Base-by-base conservation (phyloP, 1,140 invertebrate genomes). In the Onthophagus taurus region DNA sequence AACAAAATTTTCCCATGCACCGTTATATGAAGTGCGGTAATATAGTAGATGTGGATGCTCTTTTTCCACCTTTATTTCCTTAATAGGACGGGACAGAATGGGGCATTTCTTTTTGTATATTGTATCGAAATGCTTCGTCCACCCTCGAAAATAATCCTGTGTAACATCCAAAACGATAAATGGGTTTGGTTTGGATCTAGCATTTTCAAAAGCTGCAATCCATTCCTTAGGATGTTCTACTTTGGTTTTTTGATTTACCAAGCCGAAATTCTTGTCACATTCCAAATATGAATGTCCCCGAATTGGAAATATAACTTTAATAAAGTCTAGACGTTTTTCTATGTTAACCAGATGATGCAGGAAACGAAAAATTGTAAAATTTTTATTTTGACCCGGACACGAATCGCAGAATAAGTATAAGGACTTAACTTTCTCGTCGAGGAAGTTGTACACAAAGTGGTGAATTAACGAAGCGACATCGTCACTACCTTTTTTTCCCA, bases 401-500 rank as follows among this genome's bases (percentile, higher is more conserved):
- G 20, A 44, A 17, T 44, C 31, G 13, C 42, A 44, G n/a, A n/a
- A n/a, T n/a, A n/a, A n/a, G n/a, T n/a, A 36, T 26, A 44, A 6
- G 36, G 24, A 20, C 34, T 34, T 31, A 21, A 44, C 24, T 38
- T 17, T 13, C 9, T 3, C 7, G 13, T 39, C 34, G 3, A 37
- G 20, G 21, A 36, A 37, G 18, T 31, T 45, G n/a, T 11, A 44
- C 3, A 58, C 20, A 45, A 49, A 57, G 44, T 59, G 23, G 51
- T 47, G 49, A 13, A 59, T 31, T 41, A 55, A 42, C 12, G 53
- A 58, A 21, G 34, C 39, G n/a, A 57, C 54, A 31, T 57, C 49
- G 36, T 52, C 45, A 24, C 39, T 39, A 14, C 44, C 49, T 42
- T 61, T 61, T 45, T 49, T 45, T 42, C 33, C 47, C 23, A 46